Conservation (phyloP, 2,888 invertebrate species). For the Cosmopolites sordidus region DNA sequence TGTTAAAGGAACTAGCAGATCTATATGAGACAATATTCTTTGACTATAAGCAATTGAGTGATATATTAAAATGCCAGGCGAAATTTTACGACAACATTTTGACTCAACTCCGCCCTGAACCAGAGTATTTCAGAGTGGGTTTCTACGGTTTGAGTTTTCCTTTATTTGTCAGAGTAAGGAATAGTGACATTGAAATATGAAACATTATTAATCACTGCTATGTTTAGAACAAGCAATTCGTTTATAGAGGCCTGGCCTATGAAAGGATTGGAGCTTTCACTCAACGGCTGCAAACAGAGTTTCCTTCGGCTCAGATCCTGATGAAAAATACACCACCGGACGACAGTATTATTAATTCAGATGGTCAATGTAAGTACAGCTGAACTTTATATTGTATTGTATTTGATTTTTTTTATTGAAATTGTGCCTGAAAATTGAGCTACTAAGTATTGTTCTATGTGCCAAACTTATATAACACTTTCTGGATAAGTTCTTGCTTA, state of each 20-base stretch:
- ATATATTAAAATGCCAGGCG: constrained; percentile 80
- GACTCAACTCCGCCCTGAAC: constrained; percentile 82
- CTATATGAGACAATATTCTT: constrained; percentile 83
- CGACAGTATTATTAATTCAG: constrained; percentile 77
- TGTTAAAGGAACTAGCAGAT: constrained; percentile 83
- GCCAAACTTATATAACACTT: too few species aligned
- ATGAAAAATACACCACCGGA: constrained; percentile 90
- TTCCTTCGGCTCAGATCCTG: constrained; percentile 89
- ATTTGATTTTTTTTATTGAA: too few species aligned
- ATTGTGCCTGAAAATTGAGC: too few species aligned
- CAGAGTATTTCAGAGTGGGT: constrained; percentile 92
- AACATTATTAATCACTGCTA: background rate
- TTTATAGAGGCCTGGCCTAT: constrained; percentile 92
- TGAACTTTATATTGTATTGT: background rate
- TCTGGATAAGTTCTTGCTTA: too few species aligned
- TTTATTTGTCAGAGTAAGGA: constrained; percentile 83
- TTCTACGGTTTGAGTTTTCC: constrained; percentile 93
- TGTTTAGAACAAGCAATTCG: constrained; percentile 83
- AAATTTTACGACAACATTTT: constrained; percentile 89
- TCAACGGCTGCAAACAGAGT: constrained; percentile 87
- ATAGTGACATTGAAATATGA: too few species aligned
- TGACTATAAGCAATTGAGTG: constrained; percentile 83
- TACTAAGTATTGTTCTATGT: too few species aligned
- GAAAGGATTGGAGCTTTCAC: constrained; percentile 93
- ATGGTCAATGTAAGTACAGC: constrained; percentile 67